These are phyloP conservation scores for Aphidius colemani DNA, from an alignment of 2,888 invertebrate genomes.

Conservation along the genomic window DNA sequence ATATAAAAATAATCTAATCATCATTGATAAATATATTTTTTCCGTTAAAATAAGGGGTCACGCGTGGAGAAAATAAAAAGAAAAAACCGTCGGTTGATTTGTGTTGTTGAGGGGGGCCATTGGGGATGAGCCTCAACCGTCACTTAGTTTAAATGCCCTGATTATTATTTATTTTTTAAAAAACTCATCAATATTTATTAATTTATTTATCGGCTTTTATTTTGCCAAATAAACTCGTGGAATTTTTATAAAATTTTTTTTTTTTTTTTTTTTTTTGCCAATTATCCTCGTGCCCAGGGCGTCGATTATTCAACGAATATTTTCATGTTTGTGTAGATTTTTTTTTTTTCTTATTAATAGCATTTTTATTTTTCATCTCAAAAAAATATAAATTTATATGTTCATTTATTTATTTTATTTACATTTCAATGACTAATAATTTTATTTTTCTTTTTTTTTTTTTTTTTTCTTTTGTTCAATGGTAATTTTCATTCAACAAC, in stretches of 20 bases:
- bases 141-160: slow-evolving; percentile 48
- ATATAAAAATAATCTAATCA: not conserved
- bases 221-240: no score
- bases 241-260: no score
- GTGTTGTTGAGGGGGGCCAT: slow-evolving; percentile 30
- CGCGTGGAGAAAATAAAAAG: slow-evolving; percentile 3
- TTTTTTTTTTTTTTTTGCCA: slow-evolving; percentile 10
- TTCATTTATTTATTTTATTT: not conserved
- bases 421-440: no score
- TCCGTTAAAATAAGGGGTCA: slow-evolving; percentile 15
- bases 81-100: not conserved
- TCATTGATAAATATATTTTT: not conserved
- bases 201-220: no score
- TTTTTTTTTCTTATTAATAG: no score
- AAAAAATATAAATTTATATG: no score
- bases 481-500: no score
- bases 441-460: no score
- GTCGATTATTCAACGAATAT: not conserved
- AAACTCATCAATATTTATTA: not conserved
- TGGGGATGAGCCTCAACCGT: slow-evolving; percentile 40
- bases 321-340: no score
- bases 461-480: no score
- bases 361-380: no score
- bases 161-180: slow-evolving; percentile 8
- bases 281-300: not conserved